Evolutionary conservation across 1,140 invertebrate species (phyloP).

Genomic region (Antheraea pernyi): DNA sequence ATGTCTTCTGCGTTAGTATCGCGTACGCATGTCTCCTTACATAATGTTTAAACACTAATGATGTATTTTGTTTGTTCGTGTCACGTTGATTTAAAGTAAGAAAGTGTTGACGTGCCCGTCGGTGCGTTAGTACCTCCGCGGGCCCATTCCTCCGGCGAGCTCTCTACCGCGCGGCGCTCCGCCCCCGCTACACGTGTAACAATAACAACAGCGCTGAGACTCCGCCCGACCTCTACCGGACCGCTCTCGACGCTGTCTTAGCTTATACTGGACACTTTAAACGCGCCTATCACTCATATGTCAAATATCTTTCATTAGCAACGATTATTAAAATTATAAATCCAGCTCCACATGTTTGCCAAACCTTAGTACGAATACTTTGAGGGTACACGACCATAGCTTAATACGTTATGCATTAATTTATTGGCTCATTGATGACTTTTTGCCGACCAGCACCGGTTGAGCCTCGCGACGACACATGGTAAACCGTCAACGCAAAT

Average conservation of each 20-base stretch:
- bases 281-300: not conserved
- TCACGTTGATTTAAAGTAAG: conserved; percentile 17
- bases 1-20: not conserved
- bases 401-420: too few relatives aligned
- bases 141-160: conserved; percentile 28
- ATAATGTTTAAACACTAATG: not conserved
- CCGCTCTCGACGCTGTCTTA: conserved; percentile 17
- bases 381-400: too few relatives aligned
- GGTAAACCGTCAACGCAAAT: too few relatives aligned
- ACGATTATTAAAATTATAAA: too few relatives aligned
- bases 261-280: conserved; percentile 23
- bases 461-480: too few relatives aligned
- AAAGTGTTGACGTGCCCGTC: conserved; percentile 7
- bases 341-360: too few relatives aligned
- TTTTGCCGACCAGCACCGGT: too few relatives aligned
- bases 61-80: conserved; percentile 35
- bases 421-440: too few relatives aligned
- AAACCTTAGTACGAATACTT: too few relatives aligned
- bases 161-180: conserved; percentile 38
- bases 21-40: not conserved
- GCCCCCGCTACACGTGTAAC: conserved; percentile 35
- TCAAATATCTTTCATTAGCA: not conserved
- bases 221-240: conserved; percentile 6
- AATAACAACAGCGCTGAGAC: conserved; percentile 21
- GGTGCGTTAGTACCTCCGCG: conserved; percentile 37